Base-by-base conservation (phyloP, 2,113 vertebrate species). In the Gadus chalcogrammus region DNA sequence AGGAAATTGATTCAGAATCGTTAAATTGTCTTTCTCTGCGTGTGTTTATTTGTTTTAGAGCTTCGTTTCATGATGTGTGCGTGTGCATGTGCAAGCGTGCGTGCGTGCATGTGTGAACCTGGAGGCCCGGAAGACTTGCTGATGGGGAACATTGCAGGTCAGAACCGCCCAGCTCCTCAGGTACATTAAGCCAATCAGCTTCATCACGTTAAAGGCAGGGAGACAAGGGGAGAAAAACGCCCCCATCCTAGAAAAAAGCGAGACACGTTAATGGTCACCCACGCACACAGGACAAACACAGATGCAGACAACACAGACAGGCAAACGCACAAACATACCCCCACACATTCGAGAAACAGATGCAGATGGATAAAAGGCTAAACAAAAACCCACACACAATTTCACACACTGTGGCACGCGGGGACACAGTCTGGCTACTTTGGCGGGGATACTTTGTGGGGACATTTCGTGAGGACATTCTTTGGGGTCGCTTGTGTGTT, bases 211-310 rank as follows among this genome's bases (percentile, higher is more conserved):
- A 85, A 98, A 95, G 0, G 96, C 96, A n/a, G 97, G 97, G 15
- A 99, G 94, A 66, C 97, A 98, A 0, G 96, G 97, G 0, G 97
- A 99, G 91, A 99, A 99, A 90, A 99, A 99, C 0, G 97, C 96
- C 20, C 97, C 97, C 97, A 99, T 99, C 97, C 97, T 99, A 70
- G 5, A 84, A 55, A 35, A 15, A 4, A 69, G 13, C 24, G 31
- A 61, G 56, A 28, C 0, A 52, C 31, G 20, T 28, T 28, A 48
- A 61, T n/a, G 18, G 7, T 12, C 60, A 22, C 60, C 3, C 60
- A 22, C 60, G 7, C 60, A 61, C 60, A 61, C 60, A 61, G 22
- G 13, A 58, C 55, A 58, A 16, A 58, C 55, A 4, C 55, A 3
- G 15, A 58, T 58, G 20, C 60, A 61, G n/a, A 61, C 60, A 61